A percentile compares a stretch with the other conserved stretches of the same genome.
Conservation (phyloP, 1,140 invertebrate species). For the Penaeus japonicus region DNA sequence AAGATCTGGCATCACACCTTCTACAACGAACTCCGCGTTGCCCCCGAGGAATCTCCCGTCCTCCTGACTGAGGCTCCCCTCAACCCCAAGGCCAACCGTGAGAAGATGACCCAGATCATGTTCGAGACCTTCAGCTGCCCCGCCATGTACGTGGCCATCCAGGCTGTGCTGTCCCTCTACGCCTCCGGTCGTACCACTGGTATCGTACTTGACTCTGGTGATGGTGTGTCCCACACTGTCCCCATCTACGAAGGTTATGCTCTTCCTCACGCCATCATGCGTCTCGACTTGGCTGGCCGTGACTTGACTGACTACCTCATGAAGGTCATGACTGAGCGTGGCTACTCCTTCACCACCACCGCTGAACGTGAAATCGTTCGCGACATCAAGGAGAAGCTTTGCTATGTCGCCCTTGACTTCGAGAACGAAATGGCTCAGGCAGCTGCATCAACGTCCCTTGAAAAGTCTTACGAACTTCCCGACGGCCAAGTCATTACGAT, state of each 20-base stretch:
- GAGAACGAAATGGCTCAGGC: constrained; percentile 24
- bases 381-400: constrained; percentile 92
- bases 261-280: constrained; percentile 84
- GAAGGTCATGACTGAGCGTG: constrained; percentile 88
- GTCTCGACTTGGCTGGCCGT: constrained; percentile 86
- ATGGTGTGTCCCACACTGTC: constrained; percentile 94
- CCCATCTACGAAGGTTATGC: constrained; percentile 93
- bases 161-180: constrained; percentile 89
- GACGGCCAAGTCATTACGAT: not conserved
- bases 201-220: constrained; percentile 89
- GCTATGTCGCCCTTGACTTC: constrained; percentile 77
- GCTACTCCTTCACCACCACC: constrained; percentile 65
- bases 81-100: constrained; percentile 87
- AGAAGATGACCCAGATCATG: constrained; percentile 92
- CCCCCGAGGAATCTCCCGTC: constrained; percentile 91
- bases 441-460: not conserved
- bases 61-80: constrained; percentile 87
- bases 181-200: constrained; percentile 94
- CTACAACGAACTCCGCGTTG: constrained; percentile 94
- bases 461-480: not conserved
- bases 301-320: constrained; percentile 90
- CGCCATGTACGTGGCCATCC: constrained; percentile 91
- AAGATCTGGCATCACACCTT: constrained; percentile 96
- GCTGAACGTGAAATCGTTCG: constrained; percentile 90
- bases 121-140: constrained; percentile 93